Conservation (phyloP, 2,113 vertebrate species). For the Murina feae region DNA sequence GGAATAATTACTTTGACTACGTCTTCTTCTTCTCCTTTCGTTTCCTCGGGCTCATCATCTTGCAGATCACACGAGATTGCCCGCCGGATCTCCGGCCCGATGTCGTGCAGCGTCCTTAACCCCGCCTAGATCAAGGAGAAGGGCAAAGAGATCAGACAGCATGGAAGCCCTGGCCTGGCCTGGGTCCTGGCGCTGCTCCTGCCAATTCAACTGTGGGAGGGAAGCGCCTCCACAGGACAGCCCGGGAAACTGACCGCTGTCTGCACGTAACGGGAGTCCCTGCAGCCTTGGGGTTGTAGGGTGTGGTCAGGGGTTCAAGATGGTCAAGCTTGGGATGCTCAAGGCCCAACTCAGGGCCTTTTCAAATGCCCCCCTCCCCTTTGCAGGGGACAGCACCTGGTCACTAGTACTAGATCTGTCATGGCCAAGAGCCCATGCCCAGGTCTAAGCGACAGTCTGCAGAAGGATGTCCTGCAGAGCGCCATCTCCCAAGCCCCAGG, state of each 20-base stretch:
- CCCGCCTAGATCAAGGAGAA: constrained; percentile 96
- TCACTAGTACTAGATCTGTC: not conserved
- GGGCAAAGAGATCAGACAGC: constrained; percentile 81
- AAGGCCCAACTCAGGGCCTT: not conserved
- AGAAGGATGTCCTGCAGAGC: not conserved
- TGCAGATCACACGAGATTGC: constrained; percentile 99
- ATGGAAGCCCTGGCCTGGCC: not conserved
- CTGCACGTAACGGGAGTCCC: not conserved
- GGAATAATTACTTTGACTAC: constrained; percentile 95
- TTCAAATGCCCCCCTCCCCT: not conserved
- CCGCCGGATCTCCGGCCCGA: constrained; percentile 99
- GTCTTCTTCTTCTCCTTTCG: constrained; percentile 95
- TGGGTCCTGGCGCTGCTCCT: constrained; percentile 39
- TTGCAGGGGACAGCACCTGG: not conserved
- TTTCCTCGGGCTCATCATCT: constrained; percentile 97
- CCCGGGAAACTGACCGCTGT: not conserved
- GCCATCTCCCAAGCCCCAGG: not conserved
- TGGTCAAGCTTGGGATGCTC: not conserved
- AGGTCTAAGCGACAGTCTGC: not conserved
- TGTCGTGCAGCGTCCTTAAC: constrained; percentile 99
- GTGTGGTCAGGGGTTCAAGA: not conserved
- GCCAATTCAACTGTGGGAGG: constrained; percentile 22
- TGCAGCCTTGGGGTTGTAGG: not conserved
- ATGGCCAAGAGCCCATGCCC: not conserved
- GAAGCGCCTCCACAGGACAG: constrained; percentile 20